phyloP scores from a whole-genome alignment of 1,140 invertebrate species.

The Goniozus legneri region DNA sequence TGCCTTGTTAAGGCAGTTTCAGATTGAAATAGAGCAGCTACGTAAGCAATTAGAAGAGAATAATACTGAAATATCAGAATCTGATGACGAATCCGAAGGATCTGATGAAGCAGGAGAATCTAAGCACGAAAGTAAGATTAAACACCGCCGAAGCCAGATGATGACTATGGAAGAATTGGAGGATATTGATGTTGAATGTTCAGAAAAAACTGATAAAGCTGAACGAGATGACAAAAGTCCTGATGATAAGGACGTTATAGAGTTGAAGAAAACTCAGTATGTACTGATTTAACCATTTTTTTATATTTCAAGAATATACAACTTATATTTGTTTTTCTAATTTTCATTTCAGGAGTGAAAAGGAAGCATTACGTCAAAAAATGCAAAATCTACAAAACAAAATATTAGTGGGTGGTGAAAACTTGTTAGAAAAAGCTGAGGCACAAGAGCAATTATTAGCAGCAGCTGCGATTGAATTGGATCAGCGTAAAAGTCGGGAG shows the following conservation, averaged over 20 bases:
- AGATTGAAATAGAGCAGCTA: conserved; percentile 93
- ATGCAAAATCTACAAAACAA: conserved; percentile 89
- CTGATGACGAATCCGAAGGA: conserved; percentile 41
- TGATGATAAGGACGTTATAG: conserved; percentile 46
- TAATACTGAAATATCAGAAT: conserved; percentile 39
- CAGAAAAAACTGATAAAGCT: conserved; percentile 44
- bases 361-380: conserved; percentile 78
- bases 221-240: conserved; percentile 48
- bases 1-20: conserved; percentile 90
- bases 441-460: conserved; percentile 88
- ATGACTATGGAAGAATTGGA: conserved; percentile 45
- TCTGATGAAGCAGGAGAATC: conserved; percentile 35
- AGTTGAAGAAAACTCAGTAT: conserved; percentile 51
- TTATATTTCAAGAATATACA: conserved; percentile 10
- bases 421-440: conserved; percentile 96
- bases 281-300: conserved; percentile 12
- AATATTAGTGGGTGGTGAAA: conserved; percentile 96
- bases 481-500: conserved; percentile 79
- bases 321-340: conserved; percentile 7
- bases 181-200: conserved; percentile 27
- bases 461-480: conserved; percentile 86
- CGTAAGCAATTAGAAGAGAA: conserved; percentile 78
- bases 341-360: conserved; percentile 61
- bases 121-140: conserved; percentile 30
- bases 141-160: conserved; percentile 41